Evolutionary conservation across 1,140 invertebrate genomes (phyloP), one percentile per base, ranked within the genome.

Genomic region (Muscidifurax raptorellus): DNA sequence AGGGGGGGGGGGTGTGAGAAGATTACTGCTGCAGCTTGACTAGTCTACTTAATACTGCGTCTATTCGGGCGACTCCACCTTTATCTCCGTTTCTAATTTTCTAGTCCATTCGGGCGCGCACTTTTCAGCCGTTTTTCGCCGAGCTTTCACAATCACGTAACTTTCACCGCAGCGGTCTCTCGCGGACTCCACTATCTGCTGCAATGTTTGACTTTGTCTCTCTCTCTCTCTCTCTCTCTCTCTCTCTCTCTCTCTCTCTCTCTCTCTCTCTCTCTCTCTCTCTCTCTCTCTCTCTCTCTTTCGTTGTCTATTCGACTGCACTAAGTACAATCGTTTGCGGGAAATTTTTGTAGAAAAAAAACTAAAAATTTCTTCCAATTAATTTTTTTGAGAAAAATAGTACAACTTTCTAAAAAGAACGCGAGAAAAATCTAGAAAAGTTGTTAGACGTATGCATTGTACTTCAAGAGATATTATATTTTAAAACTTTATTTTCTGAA

Each of bases 21-120:
- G 74, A 7, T 52, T n/a, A 5, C 18, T 69, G 27, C 15, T 69
- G 67, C 27, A 69, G 28, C 22, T 59, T 44, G 71, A 40, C 32
- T 78, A 30, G 22, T 2, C 76, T 32, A 47, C 40, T 76, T 76
- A 47, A 76, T 76, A 1, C 40, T 25, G 22, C 74, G 22, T 27
- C 15, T 32, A 44, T 44, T 76, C 67, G 27, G 3, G 27, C 27
- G 74, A 76, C 74, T 47, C n/a, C 10, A 0, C 32, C 27, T 78
- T 30, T 78, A 78, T 78, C 52, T 78, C 52, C 15, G 28, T 64
- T 78, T 78, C 76, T 78, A 78, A 78, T 78, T 78, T 64, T 64
- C 36, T 18, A 25, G 71, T 18, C 71, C 18, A 74, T 74, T 74
- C 71, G 32, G 27, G 32, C 71, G 71, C 52, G 71, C 22, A 40